Evolutionary conservation across 2,888 invertebrate species (phyloP).

Genomic region (Caenorhabditis sulstoni): DNA sequence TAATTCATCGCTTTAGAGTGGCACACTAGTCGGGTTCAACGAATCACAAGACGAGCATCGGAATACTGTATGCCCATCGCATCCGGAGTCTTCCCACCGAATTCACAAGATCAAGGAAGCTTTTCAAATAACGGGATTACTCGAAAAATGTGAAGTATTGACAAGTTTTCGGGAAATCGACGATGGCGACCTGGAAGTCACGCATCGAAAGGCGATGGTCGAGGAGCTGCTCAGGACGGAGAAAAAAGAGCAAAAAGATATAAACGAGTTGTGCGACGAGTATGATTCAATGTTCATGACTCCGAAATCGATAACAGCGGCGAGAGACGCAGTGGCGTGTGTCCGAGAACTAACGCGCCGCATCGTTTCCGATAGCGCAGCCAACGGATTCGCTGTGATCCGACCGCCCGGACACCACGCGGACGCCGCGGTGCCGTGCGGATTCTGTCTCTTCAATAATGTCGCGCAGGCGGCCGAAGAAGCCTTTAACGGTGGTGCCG

Average conservation of each 20-base stretch:
- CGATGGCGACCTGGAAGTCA: slow-evolving; percentile 55
- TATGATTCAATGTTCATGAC: slow-evolving; percentile 68
- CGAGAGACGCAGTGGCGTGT: slow-evolving; percentile 61
- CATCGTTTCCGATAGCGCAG: slow-evolving; percentile 59
- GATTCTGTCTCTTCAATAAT: slow-evolving; percentile 99
- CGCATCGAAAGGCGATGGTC: slow-evolving; percentile 54
- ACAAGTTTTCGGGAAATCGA: slow-evolving; percentile 46
- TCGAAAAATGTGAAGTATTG: slow-evolving; percentile 57
- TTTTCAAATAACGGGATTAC: slow-evolving; percentile 47
- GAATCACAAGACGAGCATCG: slow-evolving; percentile 45
- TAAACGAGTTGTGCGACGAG: slow-evolving; percentile 45
- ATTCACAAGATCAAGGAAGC: slow-evolving; percentile 55
- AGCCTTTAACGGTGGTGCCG: slow-evolving; percentile 65
- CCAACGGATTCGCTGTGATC: slow-evolving; percentile 69
- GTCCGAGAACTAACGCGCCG: slow-evolving; percentile 58
- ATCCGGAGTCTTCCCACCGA: slow-evolving; percentile 64
- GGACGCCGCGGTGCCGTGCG: slow-evolving; percentile 86
- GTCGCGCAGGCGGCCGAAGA: slow-evolving; percentile 90
- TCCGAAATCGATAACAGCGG: slow-evolving; percentile 50
- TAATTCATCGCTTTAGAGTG: slow-evolving; percentile 20
- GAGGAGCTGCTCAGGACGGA: slow-evolving; percentile 5
- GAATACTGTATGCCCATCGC: slow-evolving; percentile 54
- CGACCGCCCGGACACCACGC: slow-evolving; percentile 92
- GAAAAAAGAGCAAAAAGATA: slow-evolving; percentile 48
- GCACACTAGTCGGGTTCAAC: slow-evolving; percentile 65